Evolutionary conservation across 1,140 invertebrate genomes (phyloP), one percentile per base, ranked within the genome.

Genomic region (Mactra quadrangularis): DNA sequence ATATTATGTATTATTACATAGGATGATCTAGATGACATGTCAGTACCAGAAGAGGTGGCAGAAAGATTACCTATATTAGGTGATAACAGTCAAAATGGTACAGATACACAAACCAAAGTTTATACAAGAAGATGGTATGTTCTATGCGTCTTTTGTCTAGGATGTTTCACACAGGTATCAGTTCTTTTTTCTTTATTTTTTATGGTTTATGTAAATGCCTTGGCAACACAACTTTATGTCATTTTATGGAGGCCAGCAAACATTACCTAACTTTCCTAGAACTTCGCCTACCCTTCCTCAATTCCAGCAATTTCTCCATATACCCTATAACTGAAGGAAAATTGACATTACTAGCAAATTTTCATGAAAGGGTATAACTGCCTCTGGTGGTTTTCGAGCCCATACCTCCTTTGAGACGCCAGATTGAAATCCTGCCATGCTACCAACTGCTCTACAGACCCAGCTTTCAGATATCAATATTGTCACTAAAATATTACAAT

Each of bases 51-150:
- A 25, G 64, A 68, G 25, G 41, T 68, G 9, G 64, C 64, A 3
- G 64, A 68, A 41, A 50, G 64, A 22, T 50, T 68, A 25, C 64
- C 64, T 6, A 68, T 68, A 38, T 41, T 68, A 15, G 45, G 64
- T 19, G 41, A 68, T 2, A 15, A 29, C 3, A 31, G 0, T 0
- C 27, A 50, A 4, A 33, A 31, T 1, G 38, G 22, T 9, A 38
- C 31, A 25, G 59, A 17, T 11, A 29, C 45, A 19, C 25, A 52
- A 9, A 77, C 19, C 1, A 57, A 35, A 3, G 76, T 79, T 13
- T 79, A 68, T 47, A 29, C 15, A 7, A n/a, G 76, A 11, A 22
- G 76, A 66, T 79, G 76, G 76, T 79, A 79, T 29, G 50, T 79
- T 7, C 22, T 79, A 17, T 7, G 55, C 9, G 60, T 79, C 19